phyloP scores from a whole-genome alignment of 2,113 vertebrate species.

The Thunnus thynnus region DNA sequence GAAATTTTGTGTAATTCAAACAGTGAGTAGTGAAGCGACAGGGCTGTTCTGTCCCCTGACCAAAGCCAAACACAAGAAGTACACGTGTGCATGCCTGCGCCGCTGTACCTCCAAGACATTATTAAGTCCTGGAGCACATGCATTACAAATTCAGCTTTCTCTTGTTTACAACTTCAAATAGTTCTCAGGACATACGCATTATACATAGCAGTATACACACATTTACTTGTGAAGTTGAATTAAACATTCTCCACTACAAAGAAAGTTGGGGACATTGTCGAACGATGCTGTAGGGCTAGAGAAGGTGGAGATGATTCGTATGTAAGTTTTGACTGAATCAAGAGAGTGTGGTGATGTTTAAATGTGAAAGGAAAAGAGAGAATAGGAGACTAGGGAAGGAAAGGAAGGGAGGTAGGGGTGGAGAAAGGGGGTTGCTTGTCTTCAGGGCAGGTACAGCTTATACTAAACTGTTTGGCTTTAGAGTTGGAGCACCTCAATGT shows the following conservation, averaged over 20 bases:
- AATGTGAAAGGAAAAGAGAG: slow-evolving; percentile 24
- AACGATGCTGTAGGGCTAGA: slow-evolving; percentile 47
- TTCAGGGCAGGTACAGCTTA: slow-evolving; percentile 78
- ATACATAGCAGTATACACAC: slow-evolving; percentile 29
- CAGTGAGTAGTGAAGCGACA: slow-evolving; percentile 75
- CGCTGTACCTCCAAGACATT: slow-evolving; percentile 76
- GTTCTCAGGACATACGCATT: slow-evolving; percentile 60
- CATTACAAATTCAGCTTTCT: slow-evolving; percentile 76
- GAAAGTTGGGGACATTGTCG: slow-evolving; percentile 55
- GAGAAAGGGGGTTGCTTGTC: slow-evolving; percentile 69
- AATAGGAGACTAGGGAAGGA: neutral
- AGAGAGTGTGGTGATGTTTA: slow-evolving; percentile 15
- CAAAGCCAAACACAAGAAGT: slow-evolving; percentile 75
- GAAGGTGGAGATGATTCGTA: slow-evolving; percentile 9
- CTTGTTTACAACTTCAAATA: slow-evolving; percentile 80
- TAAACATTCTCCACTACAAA: slow-evolving; percentile 61
- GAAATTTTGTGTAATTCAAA: slow-evolving; percentile 83
- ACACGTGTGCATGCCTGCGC: slow-evolving; percentile 39
- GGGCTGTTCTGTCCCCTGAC: slow-evolving; percentile 76
- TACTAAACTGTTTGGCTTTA: slow-evolving; percentile 81
- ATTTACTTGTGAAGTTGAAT: slow-evolving; percentile 59
- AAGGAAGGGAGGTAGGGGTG: slow-evolving; percentile 47
- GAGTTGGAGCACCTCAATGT: slow-evolving; percentile 78
- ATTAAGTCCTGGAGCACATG: slow-evolving; percentile 75
- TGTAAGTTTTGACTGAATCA: neutral